These are phyloP conservation scores for Eledona agricola DNA, from an alignment of 2,888 invertebrate species.

Conservation along the genomic window DNA sequence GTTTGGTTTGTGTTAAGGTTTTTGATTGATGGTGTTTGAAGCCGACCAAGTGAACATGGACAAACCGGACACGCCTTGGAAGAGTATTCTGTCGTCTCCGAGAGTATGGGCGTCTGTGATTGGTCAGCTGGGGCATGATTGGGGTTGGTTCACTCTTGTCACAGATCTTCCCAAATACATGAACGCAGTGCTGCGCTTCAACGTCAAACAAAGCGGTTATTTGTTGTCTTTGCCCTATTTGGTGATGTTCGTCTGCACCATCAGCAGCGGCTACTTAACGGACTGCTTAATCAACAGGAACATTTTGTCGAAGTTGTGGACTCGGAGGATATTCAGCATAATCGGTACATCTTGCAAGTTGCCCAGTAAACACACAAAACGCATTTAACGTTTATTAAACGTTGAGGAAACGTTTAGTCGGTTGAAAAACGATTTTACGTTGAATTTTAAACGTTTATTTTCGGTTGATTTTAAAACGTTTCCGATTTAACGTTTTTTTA, in stretches of 20 bases:
- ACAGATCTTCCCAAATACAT: constrained; percentile 71
- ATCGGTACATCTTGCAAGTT: no score
- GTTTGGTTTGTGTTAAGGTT: no score
- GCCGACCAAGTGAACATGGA: constrained; percentile 20
- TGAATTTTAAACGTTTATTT: no score
- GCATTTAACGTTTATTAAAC: no score
- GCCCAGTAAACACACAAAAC: no score
- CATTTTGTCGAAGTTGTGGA: constrained; percentile 63
- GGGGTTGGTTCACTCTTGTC: constrained; percentile 68
- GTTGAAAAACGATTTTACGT: no score
- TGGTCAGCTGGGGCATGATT: constrained; percentile 8
- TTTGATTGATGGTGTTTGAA: no score
- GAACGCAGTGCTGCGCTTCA: constrained; percentile 71
- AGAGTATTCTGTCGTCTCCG: background rate
- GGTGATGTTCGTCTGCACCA: constrained; percentile 67
- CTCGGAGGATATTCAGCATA: no score
- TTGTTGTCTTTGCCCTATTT: constrained; percentile 71
- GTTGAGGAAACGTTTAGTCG: no score
- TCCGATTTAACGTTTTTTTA: no score
- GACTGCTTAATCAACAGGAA: constrained; percentile 12
- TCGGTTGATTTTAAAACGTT: no score
- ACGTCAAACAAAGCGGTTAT: constrained; percentile 70
- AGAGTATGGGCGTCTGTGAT: constrained; percentile 3
- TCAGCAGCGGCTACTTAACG: constrained; percentile 1
- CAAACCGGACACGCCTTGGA: constrained; percentile 57